Evolutionary conservation across 2,797 vertebrate species (phyloP).

Genomic region (Lithobates sylvaticus): DNA sequence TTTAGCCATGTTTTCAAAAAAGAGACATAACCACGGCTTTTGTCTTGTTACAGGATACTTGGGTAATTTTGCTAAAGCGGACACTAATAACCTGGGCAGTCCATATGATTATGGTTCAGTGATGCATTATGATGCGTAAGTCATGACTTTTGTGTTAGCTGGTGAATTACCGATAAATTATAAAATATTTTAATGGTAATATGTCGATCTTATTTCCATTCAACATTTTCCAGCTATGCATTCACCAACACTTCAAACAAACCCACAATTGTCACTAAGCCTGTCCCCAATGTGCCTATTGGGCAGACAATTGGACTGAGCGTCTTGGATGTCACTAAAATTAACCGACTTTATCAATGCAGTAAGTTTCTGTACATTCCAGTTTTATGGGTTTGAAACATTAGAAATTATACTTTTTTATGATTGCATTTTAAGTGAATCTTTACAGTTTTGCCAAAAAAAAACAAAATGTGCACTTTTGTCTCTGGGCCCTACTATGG

Average conservation of each 20-base stretch:
- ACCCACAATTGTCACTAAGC: slow-evolving; percentile 86
- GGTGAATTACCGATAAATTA: too few relatives aligned
- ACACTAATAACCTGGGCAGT: slow-evolving; percentile 73
- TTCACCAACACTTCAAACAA: slow-evolving; percentile 82
- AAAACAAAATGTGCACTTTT: too few relatives aligned
- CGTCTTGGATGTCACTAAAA: slow-evolving; percentile 84
- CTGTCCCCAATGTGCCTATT: slow-evolving; percentile 81
- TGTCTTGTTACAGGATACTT: slow-evolving; percentile 38
- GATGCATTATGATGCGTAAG: slow-evolving; percentile 84
- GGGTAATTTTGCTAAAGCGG: slow-evolving; percentile 79
- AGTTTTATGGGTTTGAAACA: too few relatives aligned
- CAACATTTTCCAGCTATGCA: slow-evolving; percentile 54
- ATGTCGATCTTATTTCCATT: too few relatives aligned
- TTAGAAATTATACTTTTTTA: too few relatives aligned
- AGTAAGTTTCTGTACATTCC: slow-evolving; percentile 69
- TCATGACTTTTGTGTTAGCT: neutral
- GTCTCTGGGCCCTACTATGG: too few relatives aligned
- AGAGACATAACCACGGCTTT: too few relatives aligned
- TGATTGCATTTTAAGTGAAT: too few relatives aligned
- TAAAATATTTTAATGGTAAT: too few relatives aligned
- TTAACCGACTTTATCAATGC: slow-evolving; percentile 85
- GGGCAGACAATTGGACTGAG: slow-evolving; percentile 86
- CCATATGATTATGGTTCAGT: slow-evolving; percentile 82
- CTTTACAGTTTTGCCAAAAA: too few relatives aligned
- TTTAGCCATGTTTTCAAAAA: too few relatives aligned